A percentile compares a stretch with the other conserved stretches of the same genome.
These are phyloP conservation scores for Melinopterus prodromus DNA, from an alignment of 2,888 invertebrate genomes.

Conservation along the genomic window DNA sequence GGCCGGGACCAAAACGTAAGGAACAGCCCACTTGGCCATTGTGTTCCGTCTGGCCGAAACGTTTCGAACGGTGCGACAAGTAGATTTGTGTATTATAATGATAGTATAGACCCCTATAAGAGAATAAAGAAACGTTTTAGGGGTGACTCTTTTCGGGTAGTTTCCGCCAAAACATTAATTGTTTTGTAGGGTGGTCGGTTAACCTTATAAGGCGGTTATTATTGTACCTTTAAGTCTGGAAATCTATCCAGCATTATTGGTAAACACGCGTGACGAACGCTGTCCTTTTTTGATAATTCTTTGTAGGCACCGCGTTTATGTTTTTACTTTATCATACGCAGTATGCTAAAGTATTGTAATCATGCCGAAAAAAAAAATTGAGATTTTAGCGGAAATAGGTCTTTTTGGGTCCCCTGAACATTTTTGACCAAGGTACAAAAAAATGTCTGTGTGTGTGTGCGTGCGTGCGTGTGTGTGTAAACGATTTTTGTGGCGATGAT, in stretches of 20 bases:
- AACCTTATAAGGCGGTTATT: background rate
- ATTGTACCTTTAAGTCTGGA: background rate
- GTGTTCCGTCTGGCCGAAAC: background rate
- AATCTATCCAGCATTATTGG: background rate
- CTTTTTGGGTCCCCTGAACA: too few relatives aligned
- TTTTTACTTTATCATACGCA: too few relatives aligned
- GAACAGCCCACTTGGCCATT: background rate
- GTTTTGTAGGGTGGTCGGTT: background rate
- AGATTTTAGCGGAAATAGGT: too few relatives aligned
- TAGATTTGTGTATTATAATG: background rate
- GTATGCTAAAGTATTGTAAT: too few relatives aligned
- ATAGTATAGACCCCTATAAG: background rate
- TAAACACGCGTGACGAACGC: background rate
- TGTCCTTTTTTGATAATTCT: too few relatives aligned
- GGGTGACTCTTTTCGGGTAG: background rate
- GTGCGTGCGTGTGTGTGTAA: too few relatives aligned
- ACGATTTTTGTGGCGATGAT: too few relatives aligned
- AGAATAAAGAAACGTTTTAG: background rate
- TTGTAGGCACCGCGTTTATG: too few relatives aligned
- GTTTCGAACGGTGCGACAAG: background rate
- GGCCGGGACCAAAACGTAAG: background rate
- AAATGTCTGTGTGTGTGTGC: too few relatives aligned
- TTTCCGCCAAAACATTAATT: slow-evolving; percentile 4
- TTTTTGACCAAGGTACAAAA: too few relatives aligned
- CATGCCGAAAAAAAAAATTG: too few relatives aligned